Evolutionary conservation across 1,140 invertebrate species (phyloP), one percentile per base, ranked within the genome.

Genomic region (Drosophila grimshawi): DNA sequence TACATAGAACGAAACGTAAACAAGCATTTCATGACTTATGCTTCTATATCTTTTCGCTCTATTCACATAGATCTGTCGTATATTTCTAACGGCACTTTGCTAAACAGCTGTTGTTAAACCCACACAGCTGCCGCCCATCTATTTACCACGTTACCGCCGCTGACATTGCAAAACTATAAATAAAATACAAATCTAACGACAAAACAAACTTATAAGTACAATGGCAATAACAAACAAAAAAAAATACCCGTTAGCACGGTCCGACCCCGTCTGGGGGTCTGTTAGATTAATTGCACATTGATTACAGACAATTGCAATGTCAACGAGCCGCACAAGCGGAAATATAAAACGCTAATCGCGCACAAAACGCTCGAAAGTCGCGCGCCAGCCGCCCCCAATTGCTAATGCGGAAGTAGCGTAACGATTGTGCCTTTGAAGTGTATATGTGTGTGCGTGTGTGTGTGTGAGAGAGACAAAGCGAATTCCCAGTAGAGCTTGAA

Each of bases 281-380:
- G 79, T 73, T 77, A 88, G 83, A 88, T 88, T 86, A 86, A 86
- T 86, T 88, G 83, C 83, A 88, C 62, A 68, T 74, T 83, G 83
- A 86, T 86, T 86, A 88, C 66, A 74, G 72, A 70, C 83, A 80
- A 86, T 71, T 82, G 66, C 83, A 88, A 80, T 88, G 83, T 55
- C 65, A 78, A 78, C 69, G 61, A 69, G 72, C 63, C 52, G 39
- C 51, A 11, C 52, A 78, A 85, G 77, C 82, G 82, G 83, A 88
- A 80, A 80, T 77, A 52, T 62, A 86, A 76, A 74, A 46, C 77
- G 57, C 55, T 53, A 65, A 51, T 35, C 73, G 68, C 73, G 48
- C 67, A 6, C 60, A 72, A 86, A 86, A 51, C 73, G 79, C 79
- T 33, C 46, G 39, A 46, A 81, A 81, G 53, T 60, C 79, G 74